Conservation (phyloP, 2,113 vertebrate genomes). For the Sigmodon hispidus region DNA sequence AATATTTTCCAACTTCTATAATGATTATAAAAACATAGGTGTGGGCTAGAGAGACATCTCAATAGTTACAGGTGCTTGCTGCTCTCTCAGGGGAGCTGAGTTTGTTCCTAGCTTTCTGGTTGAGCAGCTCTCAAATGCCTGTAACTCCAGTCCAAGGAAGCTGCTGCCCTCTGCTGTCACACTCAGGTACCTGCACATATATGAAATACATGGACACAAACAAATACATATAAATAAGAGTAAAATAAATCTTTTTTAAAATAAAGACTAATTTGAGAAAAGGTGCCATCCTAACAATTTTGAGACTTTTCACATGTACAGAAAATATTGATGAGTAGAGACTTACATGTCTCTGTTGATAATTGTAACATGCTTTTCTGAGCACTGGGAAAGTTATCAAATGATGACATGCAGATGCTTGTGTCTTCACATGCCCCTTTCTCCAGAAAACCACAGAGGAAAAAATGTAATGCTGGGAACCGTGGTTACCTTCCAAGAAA, state of each 20-base stretch:
- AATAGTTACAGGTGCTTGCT: not conserved
- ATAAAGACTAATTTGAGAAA: not conserved
- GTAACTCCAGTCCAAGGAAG: not conserved
- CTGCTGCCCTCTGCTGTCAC: not conserved
- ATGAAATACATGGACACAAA: not conserved
- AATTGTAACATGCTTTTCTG: not conserved
- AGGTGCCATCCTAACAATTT: not conserved
- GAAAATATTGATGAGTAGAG: not conserved
- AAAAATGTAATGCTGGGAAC: not conserved
- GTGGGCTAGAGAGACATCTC: too few relatives aligned
- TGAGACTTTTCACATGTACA: not conserved
- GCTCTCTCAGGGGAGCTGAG: not conserved
- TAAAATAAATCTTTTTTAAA: not conserved
- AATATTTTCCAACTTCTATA: not conserved
- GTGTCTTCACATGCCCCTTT: not conserved
- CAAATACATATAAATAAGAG: not conserved
- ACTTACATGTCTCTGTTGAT: not conserved
- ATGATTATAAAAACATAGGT: not conserved
- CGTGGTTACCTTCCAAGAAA: not conserved
- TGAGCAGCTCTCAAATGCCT: not conserved
- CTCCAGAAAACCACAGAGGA: constrained; percentile 14
- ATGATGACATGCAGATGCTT: not conserved
- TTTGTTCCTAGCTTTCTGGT: too few relatives aligned
- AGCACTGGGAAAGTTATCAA: not conserved
- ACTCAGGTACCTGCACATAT: not conserved